These are phyloP conservation scores for Drosophila navojoa DNA, from an alignment of 1,140 invertebrate species.

Conservation along the genomic window DNA sequence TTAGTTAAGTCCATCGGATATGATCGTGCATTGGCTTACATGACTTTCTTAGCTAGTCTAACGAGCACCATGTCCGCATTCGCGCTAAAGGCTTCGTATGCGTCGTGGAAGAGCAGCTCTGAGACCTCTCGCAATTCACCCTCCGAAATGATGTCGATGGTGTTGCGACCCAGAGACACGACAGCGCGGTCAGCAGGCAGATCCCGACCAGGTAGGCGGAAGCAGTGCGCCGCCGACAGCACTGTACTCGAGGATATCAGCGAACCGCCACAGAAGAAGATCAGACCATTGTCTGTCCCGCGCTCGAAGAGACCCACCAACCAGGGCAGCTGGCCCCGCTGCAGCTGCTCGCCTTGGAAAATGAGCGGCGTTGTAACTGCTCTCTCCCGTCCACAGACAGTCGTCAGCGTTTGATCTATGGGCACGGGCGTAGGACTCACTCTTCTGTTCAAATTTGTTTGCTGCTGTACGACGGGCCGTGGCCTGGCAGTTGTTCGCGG, in stretches of 20 bases:
- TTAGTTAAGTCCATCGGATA: not conserved
- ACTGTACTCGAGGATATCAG: conserved; percentile 85
- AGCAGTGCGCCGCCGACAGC: conserved; percentile 84
- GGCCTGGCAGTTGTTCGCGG: not conserved
- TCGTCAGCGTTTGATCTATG: conserved; percentile 3
- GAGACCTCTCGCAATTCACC: conserved; percentile 74
- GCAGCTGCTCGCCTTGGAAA: conserved; percentile 85
- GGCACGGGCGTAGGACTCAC: conserved; percentile 2
- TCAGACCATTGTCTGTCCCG: conserved; percentile 24
- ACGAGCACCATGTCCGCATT: conserved; percentile 85
- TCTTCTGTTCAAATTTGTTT: not conserved
- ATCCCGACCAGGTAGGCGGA: conserved; percentile 70
- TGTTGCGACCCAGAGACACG: conserved; percentile 83
- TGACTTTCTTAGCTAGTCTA: conserved; percentile 69
- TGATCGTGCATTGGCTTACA: conserved; percentile 30
- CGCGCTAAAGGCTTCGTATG: conserved; percentile 71
- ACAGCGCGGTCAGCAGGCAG: conserved; percentile 50
- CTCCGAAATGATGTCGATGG: conserved; percentile 67
- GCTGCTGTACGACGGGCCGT: not conserved
- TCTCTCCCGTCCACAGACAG: conserved; percentile 57
- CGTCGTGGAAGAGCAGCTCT: conserved; percentile 83
- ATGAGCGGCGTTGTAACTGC: conserved; percentile 84
- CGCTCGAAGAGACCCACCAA: conserved; percentile 86
- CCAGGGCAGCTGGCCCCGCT: conserved; percentile 88
- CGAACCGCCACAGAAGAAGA: conserved; percentile 84